Conservation (phyloP, 2,113 vertebrate genomes). For the Nothocercus nigrocapillus region DNA sequence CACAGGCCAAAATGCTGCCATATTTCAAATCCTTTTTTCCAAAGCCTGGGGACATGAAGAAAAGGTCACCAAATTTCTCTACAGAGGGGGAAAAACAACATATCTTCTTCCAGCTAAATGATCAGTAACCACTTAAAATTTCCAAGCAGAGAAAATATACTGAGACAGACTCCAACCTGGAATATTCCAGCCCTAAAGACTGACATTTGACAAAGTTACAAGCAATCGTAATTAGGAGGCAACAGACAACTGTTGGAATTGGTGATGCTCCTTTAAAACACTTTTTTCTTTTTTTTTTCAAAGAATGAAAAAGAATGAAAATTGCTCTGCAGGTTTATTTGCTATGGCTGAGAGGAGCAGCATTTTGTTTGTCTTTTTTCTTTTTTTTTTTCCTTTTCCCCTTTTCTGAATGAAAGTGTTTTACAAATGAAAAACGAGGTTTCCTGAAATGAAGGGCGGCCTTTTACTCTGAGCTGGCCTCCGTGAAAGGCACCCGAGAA, state of each 20-base stretch:
- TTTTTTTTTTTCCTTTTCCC: neutral
- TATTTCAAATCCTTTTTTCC: slow-evolving; percentile 25
- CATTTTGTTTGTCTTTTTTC: neutral
- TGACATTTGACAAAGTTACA: neutral
- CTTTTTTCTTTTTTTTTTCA: neutral
- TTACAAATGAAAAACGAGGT: slow-evolving; percentile 52
- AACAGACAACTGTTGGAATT: neutral
- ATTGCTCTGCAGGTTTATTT: neutral
- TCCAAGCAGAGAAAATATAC: neutral
- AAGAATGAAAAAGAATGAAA: neutral
- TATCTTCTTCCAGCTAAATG: slow-evolving; percentile 18
- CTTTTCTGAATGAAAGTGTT: slow-evolving; percentile 60
- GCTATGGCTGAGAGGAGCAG: neutral
- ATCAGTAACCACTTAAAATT: slow-evolving; percentile 9
- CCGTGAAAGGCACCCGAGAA: neutral
- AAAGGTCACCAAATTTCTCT: slow-evolving; percentile 38
- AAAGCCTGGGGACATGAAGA: neutral
- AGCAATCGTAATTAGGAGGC: neutral
- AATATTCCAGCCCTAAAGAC: neutral
- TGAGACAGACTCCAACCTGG: neutral
- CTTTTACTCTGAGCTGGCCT: slow-evolving; percentile 46
- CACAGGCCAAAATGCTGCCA: neutral
- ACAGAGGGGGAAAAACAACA: neutral
- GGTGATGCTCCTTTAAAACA: neutral
- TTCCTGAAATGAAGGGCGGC: slow-evolving; percentile 60